Evolutionary conservation across 2,797 vertebrate species (phyloP).

Genomic region (Tarsius wallacei): DNA sequence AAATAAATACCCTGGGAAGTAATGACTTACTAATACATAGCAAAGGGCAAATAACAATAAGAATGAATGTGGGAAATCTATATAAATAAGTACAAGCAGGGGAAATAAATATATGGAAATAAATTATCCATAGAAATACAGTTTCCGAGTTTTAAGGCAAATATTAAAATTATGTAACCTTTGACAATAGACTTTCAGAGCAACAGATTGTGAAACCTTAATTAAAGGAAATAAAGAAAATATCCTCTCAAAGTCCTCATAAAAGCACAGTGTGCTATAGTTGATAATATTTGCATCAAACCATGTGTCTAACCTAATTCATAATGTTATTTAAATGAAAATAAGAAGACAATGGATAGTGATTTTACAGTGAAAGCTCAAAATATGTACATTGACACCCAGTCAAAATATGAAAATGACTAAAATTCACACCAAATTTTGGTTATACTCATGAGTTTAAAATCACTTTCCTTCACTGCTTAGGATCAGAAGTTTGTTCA

Average conservation of each 20-base stretch:
- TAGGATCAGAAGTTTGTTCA: neutral
- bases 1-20: constrained; percentile 32
- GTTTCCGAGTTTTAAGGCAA: constrained; percentile 71
- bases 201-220: constrained; percentile 74
- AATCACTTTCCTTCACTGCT: neutral
- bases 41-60: neutral
- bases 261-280: constrained; percentile 73
- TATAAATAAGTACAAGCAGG: constrained; percentile 19
- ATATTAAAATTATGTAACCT: constrained; percentile 69
- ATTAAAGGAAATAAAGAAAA: constrained; percentile 77
- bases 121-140: constrained; percentile 52
- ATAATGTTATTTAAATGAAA: neutral
- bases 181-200: constrained; percentile 64
- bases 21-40: neutral
- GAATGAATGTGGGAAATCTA: constrained; percentile 38
- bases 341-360: neutral
- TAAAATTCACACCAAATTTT: constrained; percentile 39
- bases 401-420: constrained; percentile 52
- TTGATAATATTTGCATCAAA: constrained; percentile 70
- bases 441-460: neutral
- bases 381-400: neutral
- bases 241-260: constrained; percentile 59
- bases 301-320: constrained; percentile 1
- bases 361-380: constrained; percentile 59
- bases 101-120: neutral